Conservation (phyloP, 2,888 invertebrate species). For the Agapostemon virescens region DNA sequence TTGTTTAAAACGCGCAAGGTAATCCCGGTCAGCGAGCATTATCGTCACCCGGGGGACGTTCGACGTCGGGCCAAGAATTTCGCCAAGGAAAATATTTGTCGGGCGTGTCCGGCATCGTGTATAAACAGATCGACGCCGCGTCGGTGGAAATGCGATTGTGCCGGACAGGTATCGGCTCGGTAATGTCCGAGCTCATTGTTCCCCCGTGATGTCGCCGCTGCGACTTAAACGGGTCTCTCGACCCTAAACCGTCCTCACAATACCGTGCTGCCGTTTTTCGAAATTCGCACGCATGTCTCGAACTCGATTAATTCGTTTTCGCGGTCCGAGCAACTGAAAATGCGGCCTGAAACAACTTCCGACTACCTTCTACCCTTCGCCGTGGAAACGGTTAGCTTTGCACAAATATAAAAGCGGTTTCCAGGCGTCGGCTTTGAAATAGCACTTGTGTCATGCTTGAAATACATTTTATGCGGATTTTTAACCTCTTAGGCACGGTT, state of each 20-base stretch:
- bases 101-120: slow-evolving; percentile 78
- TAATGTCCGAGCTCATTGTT: slow-evolving; percentile 44
- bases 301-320: slow-evolving; percentile 10
- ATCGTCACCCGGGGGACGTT: slow-evolving; percentile 63
- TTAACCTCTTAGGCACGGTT: too few relatives aligned
- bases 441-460: not conserved
- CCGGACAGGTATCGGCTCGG: slow-evolving; percentile 56
- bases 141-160: slow-evolving; percentile 65
- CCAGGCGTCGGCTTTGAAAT: not conserved
- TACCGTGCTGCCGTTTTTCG: not conserved
- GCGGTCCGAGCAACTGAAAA: not conserved
- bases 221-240: slow-evolving; percentile 15
- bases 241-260: not conserved
- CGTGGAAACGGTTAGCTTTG: not conserved
- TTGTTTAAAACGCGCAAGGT: slow-evolving; percentile 64
- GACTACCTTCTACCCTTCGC: not conserved
- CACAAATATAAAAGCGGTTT: not conserved
- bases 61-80: slow-evolving; percentile 65
- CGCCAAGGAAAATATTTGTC: slow-evolving; percentile 78
- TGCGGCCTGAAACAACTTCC: slow-evolving; percentile 3
- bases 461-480: not conserved
- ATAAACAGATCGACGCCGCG: slow-evolving; percentile 77
- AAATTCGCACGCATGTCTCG: not conserved
- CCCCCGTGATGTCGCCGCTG: slow-evolving; percentile 21
- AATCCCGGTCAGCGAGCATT: slow-evolving; percentile 76